Conservation (phyloP, 2,797 vertebrate genomes). For the Schizothorax lantsangensis region DNA sequence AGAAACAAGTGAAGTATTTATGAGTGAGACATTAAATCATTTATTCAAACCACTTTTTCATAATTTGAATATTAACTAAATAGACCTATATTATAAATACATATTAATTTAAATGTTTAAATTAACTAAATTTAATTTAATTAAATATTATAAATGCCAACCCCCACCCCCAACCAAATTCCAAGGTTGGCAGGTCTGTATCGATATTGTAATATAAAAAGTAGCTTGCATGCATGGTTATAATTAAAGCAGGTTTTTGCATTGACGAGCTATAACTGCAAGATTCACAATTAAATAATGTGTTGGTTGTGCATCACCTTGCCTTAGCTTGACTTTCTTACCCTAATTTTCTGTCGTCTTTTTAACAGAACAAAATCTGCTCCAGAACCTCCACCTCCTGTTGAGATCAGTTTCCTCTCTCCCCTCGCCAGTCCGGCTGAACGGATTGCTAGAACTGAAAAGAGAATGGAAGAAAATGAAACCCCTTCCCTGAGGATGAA, state of each 20-base stretch:
- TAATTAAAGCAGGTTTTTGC: not conserved
- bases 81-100: no score
- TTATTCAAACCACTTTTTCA: no score
- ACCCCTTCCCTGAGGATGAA: slow-evolving; percentile 70
- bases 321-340: not conserved
- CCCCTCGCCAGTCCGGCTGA: slow-evolving; percentile 84
- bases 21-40: no score
- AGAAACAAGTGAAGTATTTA: no score
- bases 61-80: no score
- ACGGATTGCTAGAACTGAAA: slow-evolving; percentile 56
- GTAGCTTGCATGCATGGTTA: not conserved
- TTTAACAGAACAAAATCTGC: slow-evolving; percentile 76
- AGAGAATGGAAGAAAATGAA: slow-evolving; percentile 68
- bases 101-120: no score
- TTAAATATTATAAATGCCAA: no score
- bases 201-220: not conserved
- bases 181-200: no score
- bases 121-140: no score
- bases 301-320: not conserved
- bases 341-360: not conserved
- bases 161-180: no score
- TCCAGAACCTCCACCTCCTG: slow-evolving; percentile 78
- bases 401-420: slow-evolving; percentile 86
- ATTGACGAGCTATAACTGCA: not conserved
- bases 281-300: not conserved